Percentiles rank a stretch among this genome's conserved stretches.
phyloP scores from a whole-genome alignment of 1,140 invertebrate genomes.

The Dreissena rostriformis region DNA sequence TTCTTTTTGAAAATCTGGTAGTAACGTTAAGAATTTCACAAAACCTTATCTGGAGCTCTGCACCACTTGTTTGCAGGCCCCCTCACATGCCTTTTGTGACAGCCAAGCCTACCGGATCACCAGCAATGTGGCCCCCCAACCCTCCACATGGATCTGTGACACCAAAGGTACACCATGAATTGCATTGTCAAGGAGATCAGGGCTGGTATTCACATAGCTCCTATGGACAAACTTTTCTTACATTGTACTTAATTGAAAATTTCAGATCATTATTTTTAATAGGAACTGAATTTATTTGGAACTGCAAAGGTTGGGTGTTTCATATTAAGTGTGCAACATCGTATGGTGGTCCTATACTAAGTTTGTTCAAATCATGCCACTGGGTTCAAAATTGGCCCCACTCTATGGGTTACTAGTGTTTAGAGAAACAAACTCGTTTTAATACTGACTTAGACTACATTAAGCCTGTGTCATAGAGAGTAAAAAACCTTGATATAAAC shows the following conservation, averaged over 20 bases:
- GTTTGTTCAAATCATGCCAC: no score
- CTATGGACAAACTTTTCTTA: neutral
- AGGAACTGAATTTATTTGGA: neutral
- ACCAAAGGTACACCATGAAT: no score
- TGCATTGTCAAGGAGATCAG: slow-evolving; percentile 19
- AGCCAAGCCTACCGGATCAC: neutral
- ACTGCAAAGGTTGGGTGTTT: no score
- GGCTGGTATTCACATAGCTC: neutral
- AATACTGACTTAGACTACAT: neutral
- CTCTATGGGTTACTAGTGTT: no score
- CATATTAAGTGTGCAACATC: no score
- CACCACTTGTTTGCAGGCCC: slow-evolving; percentile 18
- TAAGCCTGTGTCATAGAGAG: neutral
- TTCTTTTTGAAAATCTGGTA: no score
- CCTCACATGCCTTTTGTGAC: slow-evolving; percentile 48
- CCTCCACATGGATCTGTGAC: no score
- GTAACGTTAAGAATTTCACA: no score
- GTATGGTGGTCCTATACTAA: no score
- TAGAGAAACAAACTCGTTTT: neutral
- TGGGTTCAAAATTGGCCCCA: no score
- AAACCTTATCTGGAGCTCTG: no score
- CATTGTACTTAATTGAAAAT: neutral
- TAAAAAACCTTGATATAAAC: neutral
- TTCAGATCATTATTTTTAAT: neutral
- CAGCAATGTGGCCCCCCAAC: slow-evolving; percentile 2